Evolutionary conservation across 2,113 vertebrate genomes (phyloP).

Genomic region (Cinclus mexicanus): DNA sequence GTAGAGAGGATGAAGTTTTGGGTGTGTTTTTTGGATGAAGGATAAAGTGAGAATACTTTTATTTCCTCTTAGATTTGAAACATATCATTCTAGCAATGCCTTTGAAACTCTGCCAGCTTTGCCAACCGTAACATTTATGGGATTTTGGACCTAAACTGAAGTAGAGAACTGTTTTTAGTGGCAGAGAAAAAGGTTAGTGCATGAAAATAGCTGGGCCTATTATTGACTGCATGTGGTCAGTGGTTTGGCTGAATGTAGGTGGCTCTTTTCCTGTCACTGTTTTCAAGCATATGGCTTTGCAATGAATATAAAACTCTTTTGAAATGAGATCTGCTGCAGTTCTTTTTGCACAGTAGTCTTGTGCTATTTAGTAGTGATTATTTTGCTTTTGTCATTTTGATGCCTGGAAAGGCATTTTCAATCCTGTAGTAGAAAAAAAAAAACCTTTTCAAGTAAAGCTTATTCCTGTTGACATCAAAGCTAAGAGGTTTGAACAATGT

Average conservation of each 20-base stretch:
- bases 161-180: slow-evolving; percentile 71
- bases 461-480: slow-evolving; percentile 34
- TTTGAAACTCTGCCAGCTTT: slow-evolving; percentile 66
- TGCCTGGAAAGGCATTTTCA: background rate
- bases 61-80: slow-evolving; percentile 64
- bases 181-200: slow-evolving; percentile 67
- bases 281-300: slow-evolving; percentile 67
- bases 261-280: slow-evolving; percentile 71
- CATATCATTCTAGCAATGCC: slow-evolving; percentile 63
- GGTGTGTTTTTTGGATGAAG: slow-evolving; percentile 59
- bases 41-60: slow-evolving; percentile 64
- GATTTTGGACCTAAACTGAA: slow-evolving; percentile 65
- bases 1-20: slow-evolving; percentile 53
- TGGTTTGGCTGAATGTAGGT: slow-evolving; percentile 67
- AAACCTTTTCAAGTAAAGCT: background rate
- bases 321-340: slow-evolving; percentile 41
- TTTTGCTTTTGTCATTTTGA: background rate
- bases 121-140: slow-evolving; percentile 53
- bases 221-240: slow-evolving; percentile 73
- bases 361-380: slow-evolving; percentile 12
- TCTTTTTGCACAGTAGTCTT: slow-evolving; percentile 13
- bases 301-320: slow-evolving; percentile 35
- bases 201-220: slow-evolving; percentile 74
- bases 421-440: background rate
- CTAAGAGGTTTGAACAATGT: background rate